Base-by-base conservation (phyloP, 1,140 invertebrate genomes). In the Cotesia glomerata region DNA sequence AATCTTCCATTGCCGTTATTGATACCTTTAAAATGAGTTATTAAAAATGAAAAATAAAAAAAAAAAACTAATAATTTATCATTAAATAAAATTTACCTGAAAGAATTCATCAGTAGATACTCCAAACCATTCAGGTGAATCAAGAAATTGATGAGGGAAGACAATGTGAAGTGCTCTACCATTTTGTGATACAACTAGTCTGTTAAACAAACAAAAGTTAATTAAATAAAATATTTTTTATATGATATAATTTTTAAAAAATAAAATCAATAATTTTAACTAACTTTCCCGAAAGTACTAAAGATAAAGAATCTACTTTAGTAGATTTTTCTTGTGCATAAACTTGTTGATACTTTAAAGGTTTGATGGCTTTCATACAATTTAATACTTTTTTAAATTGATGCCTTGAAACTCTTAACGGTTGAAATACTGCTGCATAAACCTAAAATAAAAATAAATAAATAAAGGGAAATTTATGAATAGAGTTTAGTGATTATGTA, bases 41-140 rank as follows among this genome's bases (percentile, higher is more conserved):
- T 69, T 39, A 45, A n/a, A 36, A 34, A 63, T 62, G 51, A 16
- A 67, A 69, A n/a, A 58, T 39, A 49, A 68, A 16, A 45, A 65
- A 69, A 5, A 68, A 59, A 68, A 51, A 74, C 54, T 64, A 18
- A 75, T 64, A 51, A 51, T 69, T 36, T 32, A 4, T 11, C 14
- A 69, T 32, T 51, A 5, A 35, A 45, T 34, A 66, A 35, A 26
- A 73, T 75, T 84, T 87, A 95, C 95, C 90, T 97, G 94, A 85
- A 95, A 96, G 82, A 90, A 94, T 82, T 96, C 95, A 83, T 95
- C 94, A 54, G 94, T 95, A 16, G 93, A 94, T 26, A 95, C 94
- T 73, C 94, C 94, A 87, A 96, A 96, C 94, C 94, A 97, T 89
- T 97, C 95, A 7, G 95, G 95, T 59, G 95, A 96, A 88, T 97